Percentiles rank a stretch among this genome's conserved stretches.
phyloP scores from a whole-genome alignment of 2,797 vertebrate species.

The Carduelis carduelis region DNA sequence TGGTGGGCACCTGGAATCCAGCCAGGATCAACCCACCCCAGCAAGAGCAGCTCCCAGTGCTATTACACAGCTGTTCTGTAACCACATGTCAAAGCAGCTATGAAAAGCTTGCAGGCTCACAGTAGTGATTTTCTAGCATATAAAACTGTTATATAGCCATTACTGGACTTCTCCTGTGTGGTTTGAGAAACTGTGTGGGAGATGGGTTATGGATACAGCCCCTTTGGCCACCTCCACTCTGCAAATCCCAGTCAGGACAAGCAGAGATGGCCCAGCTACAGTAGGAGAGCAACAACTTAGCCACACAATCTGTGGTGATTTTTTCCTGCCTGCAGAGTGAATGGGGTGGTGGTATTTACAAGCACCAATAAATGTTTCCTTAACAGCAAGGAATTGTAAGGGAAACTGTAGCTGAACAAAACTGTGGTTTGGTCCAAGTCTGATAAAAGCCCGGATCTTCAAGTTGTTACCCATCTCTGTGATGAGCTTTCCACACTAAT shows the following conservation, averaged over 20 bases:
- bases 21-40: neutral
- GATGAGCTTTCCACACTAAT: neutral
- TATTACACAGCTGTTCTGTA: neutral
- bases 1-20: neutral
- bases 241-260: neutral
- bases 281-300: neutral
- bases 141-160: neutral
- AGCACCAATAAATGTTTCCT: neutral
- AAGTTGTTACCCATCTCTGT: neutral
- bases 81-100: neutral
- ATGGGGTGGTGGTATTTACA: neutral
- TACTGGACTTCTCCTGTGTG: neutral
- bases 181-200: neutral
- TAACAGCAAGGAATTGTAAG: neutral
- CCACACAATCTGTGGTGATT: accelerated
- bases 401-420: neutral
- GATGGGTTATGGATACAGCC: neutral
- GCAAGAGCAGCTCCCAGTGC: neutral
- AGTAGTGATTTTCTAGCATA: neutral
- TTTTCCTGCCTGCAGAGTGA: neutral
- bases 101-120: neutral
- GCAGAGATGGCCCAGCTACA: neutral
- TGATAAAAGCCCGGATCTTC: neutral
- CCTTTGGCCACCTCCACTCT: neutral
- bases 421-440: neutral